These are phyloP conservation scores for Coryphaenoides rupestris DNA, from an alignment of 2,113 vertebrate species.

Conservation along the genomic window DNA sequence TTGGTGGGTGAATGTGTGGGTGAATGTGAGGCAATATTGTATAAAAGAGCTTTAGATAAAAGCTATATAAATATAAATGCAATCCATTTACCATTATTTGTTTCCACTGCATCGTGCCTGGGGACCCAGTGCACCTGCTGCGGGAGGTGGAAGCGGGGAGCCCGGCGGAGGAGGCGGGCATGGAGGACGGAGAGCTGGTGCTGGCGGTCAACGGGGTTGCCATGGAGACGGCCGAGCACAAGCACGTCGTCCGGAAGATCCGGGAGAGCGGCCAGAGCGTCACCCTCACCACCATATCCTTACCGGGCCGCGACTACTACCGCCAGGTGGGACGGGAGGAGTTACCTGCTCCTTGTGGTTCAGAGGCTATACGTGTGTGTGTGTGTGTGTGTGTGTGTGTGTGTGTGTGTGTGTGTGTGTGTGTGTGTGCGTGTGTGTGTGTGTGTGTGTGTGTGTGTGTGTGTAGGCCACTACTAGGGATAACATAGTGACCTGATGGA, in stretches of 20 bases:
- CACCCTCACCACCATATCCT: conserved; percentile 75
- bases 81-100: too few species aligned
- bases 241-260: conserved; percentile 80
- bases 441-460: too few species aligned
- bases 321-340: conserved; percentile 65
- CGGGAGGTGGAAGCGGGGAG: conserved; percentile 83
- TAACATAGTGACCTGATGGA: too few species aligned
- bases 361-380: too few species aligned
- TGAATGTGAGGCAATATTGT: too few species aligned
- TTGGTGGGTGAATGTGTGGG: too few species aligned
- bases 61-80: too few species aligned
- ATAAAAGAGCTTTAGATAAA: too few species aligned
- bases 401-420: too few species aligned
- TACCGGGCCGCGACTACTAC: conserved; percentile 76
- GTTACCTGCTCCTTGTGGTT: background rate
- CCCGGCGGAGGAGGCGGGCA: conserved; percentile 82
- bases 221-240: conserved; percentile 78
- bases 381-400: too few species aligned
- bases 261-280: conserved; percentile 68
- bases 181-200: conserved; percentile 86
- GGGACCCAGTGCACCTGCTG: conserved; percentile 80
- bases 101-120: background rate
- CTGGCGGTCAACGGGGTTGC: conserved; percentile 85
- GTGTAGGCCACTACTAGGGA: too few species aligned
- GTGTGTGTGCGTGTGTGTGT: too few species aligned